Percentiles rank a stretch among this genome's conserved stretches.
Conservation (phyloP, 1,140 invertebrate genomes). For the Pomacea maculata region DNA sequence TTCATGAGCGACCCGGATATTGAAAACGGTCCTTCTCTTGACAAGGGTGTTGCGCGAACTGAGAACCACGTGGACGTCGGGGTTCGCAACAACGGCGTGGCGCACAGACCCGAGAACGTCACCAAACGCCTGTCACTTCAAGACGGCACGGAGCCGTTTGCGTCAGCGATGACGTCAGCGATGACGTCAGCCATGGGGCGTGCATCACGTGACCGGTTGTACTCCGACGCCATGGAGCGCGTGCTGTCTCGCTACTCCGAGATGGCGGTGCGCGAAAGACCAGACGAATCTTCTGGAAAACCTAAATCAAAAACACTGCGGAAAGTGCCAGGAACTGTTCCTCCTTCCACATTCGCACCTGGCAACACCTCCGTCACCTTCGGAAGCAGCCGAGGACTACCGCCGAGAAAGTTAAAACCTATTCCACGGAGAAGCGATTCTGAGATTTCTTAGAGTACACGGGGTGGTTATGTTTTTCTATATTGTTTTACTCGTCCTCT, state of each 20-base stretch:
- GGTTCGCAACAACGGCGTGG: too few relatives aligned
- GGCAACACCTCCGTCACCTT: not conserved
- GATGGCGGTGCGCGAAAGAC: conserved; percentile 6
- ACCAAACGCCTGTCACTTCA: too few relatives aligned
- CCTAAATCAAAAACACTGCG: not conserved
- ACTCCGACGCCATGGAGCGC: conserved; percentile 22
- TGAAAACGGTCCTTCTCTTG: too few relatives aligned
- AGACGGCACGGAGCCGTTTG: not conserved
- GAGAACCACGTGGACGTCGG: too few relatives aligned
- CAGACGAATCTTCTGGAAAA: not conserved
- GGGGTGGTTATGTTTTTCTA: too few relatives aligned
- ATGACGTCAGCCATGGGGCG: not conserved
- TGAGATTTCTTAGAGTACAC: too few relatives aligned
- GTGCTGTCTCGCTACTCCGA: conserved; percentile 21
- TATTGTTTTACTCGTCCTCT: too few relatives aligned
- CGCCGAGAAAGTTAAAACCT: conserved; percentile 18
- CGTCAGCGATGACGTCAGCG: not conserved
- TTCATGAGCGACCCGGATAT: conserved; percentile 20
- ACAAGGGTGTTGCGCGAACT: too few relatives aligned
- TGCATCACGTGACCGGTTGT: conserved; percentile 1
- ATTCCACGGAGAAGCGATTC: not conserved
- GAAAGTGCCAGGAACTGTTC: too few relatives aligned
- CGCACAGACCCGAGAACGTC: too few relatives aligned
- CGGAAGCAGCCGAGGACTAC: not conserved
- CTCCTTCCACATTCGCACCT: not conserved